A percentile compares a stretch with the other conserved stretches of the same genome.
phyloP scores from a whole-genome alignment of 2,797 vertebrate genomes.

The Falco naumanni region DNA sequence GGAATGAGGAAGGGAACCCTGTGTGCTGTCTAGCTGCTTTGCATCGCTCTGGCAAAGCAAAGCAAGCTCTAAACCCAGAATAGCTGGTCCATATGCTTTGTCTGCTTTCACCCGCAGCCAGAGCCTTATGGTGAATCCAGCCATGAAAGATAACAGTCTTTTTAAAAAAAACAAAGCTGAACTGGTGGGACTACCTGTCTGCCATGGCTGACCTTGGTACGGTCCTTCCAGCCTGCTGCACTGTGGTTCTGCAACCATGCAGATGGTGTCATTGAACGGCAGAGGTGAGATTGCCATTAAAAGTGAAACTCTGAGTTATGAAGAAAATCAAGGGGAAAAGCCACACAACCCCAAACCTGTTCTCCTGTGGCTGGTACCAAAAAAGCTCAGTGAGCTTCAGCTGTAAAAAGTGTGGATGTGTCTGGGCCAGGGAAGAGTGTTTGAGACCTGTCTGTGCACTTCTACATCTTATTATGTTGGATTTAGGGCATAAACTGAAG shows the following conservation, averaged over 20 bases:
- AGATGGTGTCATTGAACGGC: background rate
- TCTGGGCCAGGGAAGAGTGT: background rate
- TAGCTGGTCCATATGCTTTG: constrained; percentile 56
- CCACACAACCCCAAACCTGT: background rate
- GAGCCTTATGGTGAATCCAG: constrained; percentile 31
- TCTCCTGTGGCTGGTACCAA: background rate
- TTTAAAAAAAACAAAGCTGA: background rate
- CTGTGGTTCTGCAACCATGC: background rate
- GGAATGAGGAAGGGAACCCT: constrained; percentile 7
- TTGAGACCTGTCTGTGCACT: background rate
- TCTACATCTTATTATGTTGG: background rate
- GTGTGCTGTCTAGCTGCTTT: constrained; percentile 45
- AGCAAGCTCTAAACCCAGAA: constrained; percentile 45
- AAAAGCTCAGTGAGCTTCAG: background rate
- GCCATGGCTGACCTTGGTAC: background rate
- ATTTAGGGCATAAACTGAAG: constrained; percentile 4
- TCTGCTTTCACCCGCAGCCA: background rate
- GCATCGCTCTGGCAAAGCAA: constrained; percentile 43
- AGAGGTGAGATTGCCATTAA: background rate
- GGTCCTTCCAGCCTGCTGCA: background rate
- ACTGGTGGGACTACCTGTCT: background rate
- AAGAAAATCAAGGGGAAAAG: background rate
- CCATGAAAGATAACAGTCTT: background rate
- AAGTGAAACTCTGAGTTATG: background rate
- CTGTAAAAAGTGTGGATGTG: background rate